Conservation (phyloP, 1,140 invertebrate genomes). For the Bombus pascuorum region DNA sequence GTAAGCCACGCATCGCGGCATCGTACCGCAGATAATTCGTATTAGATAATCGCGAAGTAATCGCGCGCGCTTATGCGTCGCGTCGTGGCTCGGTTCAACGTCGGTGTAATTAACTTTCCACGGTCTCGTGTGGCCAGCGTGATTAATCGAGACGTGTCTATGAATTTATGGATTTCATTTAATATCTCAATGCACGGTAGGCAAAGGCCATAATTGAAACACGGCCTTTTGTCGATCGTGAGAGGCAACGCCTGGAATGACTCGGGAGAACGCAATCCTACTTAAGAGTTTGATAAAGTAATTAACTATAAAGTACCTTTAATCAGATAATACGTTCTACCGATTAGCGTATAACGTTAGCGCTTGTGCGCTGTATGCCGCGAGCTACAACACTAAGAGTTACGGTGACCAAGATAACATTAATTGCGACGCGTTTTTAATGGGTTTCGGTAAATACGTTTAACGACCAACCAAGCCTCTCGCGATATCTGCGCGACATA, state of each 20-base stretch:
- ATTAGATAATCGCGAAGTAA: constrained; percentile 66
- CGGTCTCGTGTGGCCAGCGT: constrained; percentile 44
- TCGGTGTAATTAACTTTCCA: constrained; percentile 62
- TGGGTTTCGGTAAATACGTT: constrained; percentile 7
- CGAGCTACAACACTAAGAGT: background rate
- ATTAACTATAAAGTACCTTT: constrained; percentile 65
- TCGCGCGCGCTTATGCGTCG: constrained; percentile 48
- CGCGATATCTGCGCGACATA: background rate
- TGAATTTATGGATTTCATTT: constrained; percentile 72
- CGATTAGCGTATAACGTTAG: constrained; percentile 34
- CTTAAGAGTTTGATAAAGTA: constrained; percentile 69
- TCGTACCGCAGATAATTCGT: constrained; percentile 60
- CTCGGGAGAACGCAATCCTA: constrained; percentile 55
- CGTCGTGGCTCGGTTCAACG: constrained; percentile 8
- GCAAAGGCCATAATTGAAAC: constrained; percentile 64
- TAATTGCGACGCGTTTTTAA: constrained; percentile 29
- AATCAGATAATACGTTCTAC: constrained; percentile 58
- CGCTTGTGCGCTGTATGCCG: background rate
- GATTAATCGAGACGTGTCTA: constrained; percentile 68
- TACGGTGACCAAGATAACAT: constrained; percentile 25
- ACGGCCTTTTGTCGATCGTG: constrained; percentile 62
- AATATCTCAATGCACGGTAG: constrained; percentile 67
- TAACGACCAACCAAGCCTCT: too few species aligned
- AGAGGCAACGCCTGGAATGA: constrained; percentile 54
- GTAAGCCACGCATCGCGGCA: constrained; percentile 34